phyloP scores from a whole-genome alignment of 2,797 vertebrate species.

The Xiphorhynchus erythropygius region DNA sequence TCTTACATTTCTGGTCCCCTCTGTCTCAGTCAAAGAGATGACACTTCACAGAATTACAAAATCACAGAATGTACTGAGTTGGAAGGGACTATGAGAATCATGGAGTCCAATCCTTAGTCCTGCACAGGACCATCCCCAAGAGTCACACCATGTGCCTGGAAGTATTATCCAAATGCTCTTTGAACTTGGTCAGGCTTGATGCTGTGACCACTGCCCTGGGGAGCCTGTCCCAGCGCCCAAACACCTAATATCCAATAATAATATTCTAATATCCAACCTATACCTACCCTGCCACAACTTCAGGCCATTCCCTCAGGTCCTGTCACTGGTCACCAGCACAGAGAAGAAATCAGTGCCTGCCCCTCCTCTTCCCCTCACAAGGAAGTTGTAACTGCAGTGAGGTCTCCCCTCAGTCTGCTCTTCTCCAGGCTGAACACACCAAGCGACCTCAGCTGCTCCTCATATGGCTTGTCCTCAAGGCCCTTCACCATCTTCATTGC shows the following conservation, averaged over 20 bases:
- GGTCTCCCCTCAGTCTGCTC: neutral
- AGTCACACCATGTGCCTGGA: neutral
- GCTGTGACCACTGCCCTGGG: neutral
- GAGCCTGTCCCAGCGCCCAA: neutral
- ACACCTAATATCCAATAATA: too few relatives aligned
- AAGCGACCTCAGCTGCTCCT: neutral
- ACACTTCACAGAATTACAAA: neutral
- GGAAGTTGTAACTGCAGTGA: neutral
- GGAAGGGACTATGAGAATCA: neutral
- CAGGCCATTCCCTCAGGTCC: neutral
- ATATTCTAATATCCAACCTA: neutral
- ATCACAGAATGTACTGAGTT: neutral
- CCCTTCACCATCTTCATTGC: neutral
- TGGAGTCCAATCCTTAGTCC: neutral
- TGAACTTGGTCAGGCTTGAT: neutral
- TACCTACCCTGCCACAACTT: neutral
- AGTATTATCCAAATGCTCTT: neutral
- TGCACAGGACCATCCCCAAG: neutral
- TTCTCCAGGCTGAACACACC: neutral
- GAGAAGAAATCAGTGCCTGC: too few relatives aligned
- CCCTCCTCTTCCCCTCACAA: neutral
- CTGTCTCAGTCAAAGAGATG: neutral
- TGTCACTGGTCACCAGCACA: neutral
- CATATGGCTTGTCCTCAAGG: neutral
- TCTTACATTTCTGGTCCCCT: neutral